These are phyloP conservation scores for Lasioglossum oenotherae DNA, from an alignment of 2,888 invertebrate genomes.

Conservation along the genomic window DNA sequence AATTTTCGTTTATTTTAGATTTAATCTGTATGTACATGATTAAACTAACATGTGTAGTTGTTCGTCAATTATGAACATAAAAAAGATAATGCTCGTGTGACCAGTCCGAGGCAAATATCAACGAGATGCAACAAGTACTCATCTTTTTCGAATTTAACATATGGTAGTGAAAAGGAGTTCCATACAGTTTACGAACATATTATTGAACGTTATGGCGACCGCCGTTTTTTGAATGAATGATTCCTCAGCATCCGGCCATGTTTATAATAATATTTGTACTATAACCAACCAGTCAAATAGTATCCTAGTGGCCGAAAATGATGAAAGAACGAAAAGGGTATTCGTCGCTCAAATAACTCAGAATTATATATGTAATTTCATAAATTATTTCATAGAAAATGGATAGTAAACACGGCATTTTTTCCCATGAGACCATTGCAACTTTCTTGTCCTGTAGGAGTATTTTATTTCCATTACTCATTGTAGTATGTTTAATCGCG, in stretches of 20 bases:
- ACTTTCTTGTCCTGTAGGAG: constrained; percentile 53
- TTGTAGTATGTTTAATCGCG: constrained; percentile 30
- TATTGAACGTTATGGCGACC: constrained; percentile 61
- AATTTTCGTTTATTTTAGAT: background rate
- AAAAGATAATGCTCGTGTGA: background rate
- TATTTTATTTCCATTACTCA: constrained; percentile 43
- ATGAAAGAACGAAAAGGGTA: constrained; percentile 60
- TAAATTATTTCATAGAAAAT: constrained; percentile 78
- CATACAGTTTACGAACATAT: constrained; percentile 48
- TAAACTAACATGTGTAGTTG: background rate
- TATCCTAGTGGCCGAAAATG: constrained; percentile 57
- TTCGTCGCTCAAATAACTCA: constrained; percentile 76
- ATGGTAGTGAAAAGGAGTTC: constrained; percentile 48
- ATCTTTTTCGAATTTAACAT: constrained; percentile 58
- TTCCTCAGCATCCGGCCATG: constrained; percentile 77
- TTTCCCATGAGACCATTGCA: constrained; percentile 44
- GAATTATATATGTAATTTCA: constrained; percentile 77
- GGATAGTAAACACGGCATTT: constrained; percentile 64
- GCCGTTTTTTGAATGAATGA: constrained; percentile 70
- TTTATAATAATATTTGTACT: constrained; percentile 73
- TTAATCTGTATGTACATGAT: background rate
- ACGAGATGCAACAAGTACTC: constrained; percentile 38
- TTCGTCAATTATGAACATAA: background rate
- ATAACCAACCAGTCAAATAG: constrained; percentile 54
- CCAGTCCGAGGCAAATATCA: constrained; percentile 30